These are phyloP conservation scores for Enoplosus armatus DNA, from an alignment of 2,797 vertebrate genomes.

Conservation along the genomic window DNA sequence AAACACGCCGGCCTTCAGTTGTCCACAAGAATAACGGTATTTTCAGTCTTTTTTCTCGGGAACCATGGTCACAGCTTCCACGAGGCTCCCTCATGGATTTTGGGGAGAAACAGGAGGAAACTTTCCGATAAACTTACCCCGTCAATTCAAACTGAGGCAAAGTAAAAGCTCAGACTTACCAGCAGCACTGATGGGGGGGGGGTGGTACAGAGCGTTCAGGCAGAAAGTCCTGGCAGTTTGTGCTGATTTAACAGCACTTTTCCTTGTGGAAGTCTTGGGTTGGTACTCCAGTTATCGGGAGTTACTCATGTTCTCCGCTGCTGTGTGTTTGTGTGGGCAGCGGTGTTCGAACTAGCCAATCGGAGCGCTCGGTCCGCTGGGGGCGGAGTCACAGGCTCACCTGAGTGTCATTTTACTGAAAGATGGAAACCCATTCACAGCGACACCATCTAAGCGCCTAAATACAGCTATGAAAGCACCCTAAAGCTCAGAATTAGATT, in stretches of 20 bases:
- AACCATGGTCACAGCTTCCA: conserved; percentile 42
- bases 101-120: conserved; percentile 10
- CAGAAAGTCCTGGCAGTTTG: background rate
- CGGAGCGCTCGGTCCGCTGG: conserved; percentile 35
- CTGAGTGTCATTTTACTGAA: conserved; percentile 64
- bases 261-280: conserved; percentile 2
- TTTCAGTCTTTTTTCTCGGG: background rate
- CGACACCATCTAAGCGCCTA: rapidly evolving
- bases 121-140: conserved; percentile 1
- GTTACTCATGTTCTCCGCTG: conserved; percentile 51
- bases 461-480: background rate
- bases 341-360: conserved; percentile 86
- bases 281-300: background rate
- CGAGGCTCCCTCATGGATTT: conserved; percentile 60
- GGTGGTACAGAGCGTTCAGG: rapidly evolving
- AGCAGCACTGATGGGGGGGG: background rate
- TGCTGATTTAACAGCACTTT: background rate
- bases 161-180: conserved; percentile 52
- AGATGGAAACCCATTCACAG: conserved; percentile 29
- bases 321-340: conserved; percentile 61
- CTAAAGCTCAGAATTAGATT: background rate
- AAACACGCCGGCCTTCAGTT: background rate
- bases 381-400: conserved; percentile 67
- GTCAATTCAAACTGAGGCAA: rapidly evolving
- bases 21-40: background rate